A percentile compares a stretch with the other conserved stretches of the same genome.
Evolutionary conservation across 2,797 vertebrate species (phyloP).

Genomic region (Tinamus major): DNA sequence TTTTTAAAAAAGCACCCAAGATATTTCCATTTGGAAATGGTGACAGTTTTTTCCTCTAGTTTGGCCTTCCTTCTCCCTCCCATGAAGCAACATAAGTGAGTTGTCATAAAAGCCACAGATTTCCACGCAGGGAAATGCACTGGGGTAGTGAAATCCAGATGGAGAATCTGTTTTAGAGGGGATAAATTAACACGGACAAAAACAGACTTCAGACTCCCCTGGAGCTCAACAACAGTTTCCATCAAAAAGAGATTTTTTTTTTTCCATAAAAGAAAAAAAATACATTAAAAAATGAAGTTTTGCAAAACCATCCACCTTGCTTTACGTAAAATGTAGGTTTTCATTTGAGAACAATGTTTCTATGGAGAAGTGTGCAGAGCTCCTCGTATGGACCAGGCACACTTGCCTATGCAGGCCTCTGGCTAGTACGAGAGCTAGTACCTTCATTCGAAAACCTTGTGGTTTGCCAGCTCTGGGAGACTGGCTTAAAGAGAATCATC

Average conservation of each 20-base stretch:
- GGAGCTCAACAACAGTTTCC: no score
- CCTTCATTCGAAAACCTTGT: not conserved
- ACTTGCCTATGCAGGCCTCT: no score
- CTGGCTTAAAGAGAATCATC: no score
- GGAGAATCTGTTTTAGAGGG: not conserved
- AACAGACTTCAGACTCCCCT: not conserved
- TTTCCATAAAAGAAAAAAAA: not conserved
- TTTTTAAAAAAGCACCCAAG: not conserved
- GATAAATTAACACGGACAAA: not conserved
- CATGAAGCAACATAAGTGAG: not conserved
- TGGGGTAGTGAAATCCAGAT: not conserved
- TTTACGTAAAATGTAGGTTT: not conserved
- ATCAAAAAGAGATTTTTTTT: not conserved
- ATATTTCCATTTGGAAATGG: not conserved
- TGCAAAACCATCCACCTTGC: not conserved
- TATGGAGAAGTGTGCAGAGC: no score
- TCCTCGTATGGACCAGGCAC: not conserved
- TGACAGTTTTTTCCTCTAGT: not conserved
- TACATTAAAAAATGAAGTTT: not conserved
- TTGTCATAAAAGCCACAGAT: not conserved
- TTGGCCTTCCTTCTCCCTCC: not conserved
- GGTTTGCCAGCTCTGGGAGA: not conserved
- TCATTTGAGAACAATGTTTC: not conserved
- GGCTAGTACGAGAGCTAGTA: not conserved
- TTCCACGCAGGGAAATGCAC: not conserved